Evolutionary conservation across 2,888 invertebrate genomes (phyloP).

Genomic region (Vesta saturnalis): DNA sequence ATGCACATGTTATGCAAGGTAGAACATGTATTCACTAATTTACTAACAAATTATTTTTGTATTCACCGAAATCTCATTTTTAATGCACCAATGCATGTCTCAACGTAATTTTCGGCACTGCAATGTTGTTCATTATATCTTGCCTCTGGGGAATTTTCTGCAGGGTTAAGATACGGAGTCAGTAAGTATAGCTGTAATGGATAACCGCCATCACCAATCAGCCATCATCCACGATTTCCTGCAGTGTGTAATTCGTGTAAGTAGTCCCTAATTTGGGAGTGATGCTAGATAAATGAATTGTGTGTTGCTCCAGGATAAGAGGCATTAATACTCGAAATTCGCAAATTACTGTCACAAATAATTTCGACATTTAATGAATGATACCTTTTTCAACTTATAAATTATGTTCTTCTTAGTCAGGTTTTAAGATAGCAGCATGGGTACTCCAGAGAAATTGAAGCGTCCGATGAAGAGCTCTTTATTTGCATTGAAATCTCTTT

Average conservation of each 20-base stretch:
- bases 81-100: no score
- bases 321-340: conserved; percentile 14
- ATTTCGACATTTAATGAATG: conserved; percentile 12
- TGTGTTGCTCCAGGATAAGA: not conserved
- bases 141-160: conserved; percentile 24
- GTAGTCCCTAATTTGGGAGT: not conserved
- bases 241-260: not conserved
- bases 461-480: not conserved
- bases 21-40: conserved; percentile 25
- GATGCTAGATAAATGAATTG: conserved; percentile 15
- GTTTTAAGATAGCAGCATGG: not conserved
- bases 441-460: not conserved
- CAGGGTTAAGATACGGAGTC: conserved; percentile 25
- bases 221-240: conserved; percentile 22
- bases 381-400: not conserved
- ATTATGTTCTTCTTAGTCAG: not conserved
- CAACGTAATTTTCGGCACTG: conserved; percentile 25
- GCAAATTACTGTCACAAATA: conserved; percentile 11
- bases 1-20: conserved; percentile 33
- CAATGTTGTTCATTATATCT: conserved; percentile 16
- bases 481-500: no score
- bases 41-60: conserved; percentile 22
- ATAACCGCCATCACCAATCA: conserved; percentile 36
- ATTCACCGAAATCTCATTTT: conserved; percentile 32
- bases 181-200: conserved; percentile 34